These are phyloP conservation scores for Limanda limanda DNA, from an alignment of 2,113 vertebrate species.

Conservation along the genomic window DNA sequence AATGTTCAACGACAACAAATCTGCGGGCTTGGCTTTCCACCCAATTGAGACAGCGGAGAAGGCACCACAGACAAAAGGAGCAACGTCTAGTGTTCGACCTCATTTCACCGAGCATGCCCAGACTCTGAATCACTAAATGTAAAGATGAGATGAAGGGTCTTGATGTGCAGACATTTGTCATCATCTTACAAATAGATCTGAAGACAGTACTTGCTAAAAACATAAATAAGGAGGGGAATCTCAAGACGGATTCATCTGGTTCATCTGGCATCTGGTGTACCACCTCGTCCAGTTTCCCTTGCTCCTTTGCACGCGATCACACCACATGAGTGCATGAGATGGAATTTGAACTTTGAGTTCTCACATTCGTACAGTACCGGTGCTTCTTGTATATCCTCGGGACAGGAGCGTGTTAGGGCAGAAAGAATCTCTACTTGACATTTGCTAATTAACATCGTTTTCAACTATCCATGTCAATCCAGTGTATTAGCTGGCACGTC, in stretches of 20 bases:
- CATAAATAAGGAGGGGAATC: neutral
- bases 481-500: conserved; percentile 51
- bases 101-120: too few species aligned
- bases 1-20: too few species aligned
- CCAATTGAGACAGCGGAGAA: too few species aligned
- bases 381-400: conserved; percentile 25
- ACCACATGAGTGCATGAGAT: neutral
- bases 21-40: too few species aligned
- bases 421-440: conserved; percentile 29
- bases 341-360: conserved; percentile 16
- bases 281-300: neutral
- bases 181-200: neutral
- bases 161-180: neutral
- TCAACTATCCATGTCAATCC: conserved; percentile 62
- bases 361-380: conserved; percentile 14
- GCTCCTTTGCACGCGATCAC: neutral
- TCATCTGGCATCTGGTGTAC: neutral
- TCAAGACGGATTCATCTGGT: neutral
- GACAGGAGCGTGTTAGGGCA: conserved; percentile 53
- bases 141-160: neutral
- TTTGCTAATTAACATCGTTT: conserved; percentile 62
- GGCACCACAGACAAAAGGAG: too few species aligned
- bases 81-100: too few species aligned
- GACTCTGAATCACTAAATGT: neutral
- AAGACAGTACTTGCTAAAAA: neutral